A percentile compares a stretch with the other conserved stretches of the same genome.
Evolutionary conservation across 2,113 vertebrate genomes (phyloP).

Genomic region (Baryphthengus martii): DNA sequence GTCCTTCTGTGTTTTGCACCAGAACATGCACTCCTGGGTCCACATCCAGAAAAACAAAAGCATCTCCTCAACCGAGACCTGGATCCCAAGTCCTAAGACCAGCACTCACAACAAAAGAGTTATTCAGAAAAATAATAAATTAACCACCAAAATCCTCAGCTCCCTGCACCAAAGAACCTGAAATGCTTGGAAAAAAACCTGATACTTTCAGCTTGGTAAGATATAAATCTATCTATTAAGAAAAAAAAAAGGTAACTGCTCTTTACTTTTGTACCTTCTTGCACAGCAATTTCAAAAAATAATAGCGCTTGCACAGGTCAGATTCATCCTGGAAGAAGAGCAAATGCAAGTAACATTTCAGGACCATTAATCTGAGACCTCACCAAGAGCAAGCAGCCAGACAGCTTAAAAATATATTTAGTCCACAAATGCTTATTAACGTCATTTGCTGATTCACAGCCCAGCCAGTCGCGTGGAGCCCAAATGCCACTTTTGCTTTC

Average conservation of each 20-base stretch:
- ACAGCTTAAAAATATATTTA: slow-evolving; percentile 66
- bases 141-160: neutral
- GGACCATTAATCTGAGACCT: slow-evolving; percentile 43
- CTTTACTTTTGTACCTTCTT: neutral
- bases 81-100: neutral
- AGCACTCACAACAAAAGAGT: neutral
- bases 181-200: neutral
- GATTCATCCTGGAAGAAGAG: neutral
- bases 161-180: neutral
- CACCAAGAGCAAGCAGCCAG: slow-evolving; percentile 23
- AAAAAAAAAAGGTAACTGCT: neutral
- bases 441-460: slow-evolving; percentile 56
- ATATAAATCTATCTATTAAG: neutral
- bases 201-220: neutral
- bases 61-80: neutral
- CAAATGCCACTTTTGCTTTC: slow-evolving; percentile 33
- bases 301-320: neutral
- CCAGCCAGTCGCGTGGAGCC: neutral
- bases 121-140: neutral
- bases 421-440: slow-evolving; percentile 54
- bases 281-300: neutral
- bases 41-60: neutral
- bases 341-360: neutral
- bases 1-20: neutral
- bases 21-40: neutral